Percentiles rank a stretch among this genome's conserved stretches.
These are phyloP conservation scores for Pachymerium ferrugineum DNA, from an alignment of 2,888 invertebrate genomes.

Conservation along the genomic window DNA sequence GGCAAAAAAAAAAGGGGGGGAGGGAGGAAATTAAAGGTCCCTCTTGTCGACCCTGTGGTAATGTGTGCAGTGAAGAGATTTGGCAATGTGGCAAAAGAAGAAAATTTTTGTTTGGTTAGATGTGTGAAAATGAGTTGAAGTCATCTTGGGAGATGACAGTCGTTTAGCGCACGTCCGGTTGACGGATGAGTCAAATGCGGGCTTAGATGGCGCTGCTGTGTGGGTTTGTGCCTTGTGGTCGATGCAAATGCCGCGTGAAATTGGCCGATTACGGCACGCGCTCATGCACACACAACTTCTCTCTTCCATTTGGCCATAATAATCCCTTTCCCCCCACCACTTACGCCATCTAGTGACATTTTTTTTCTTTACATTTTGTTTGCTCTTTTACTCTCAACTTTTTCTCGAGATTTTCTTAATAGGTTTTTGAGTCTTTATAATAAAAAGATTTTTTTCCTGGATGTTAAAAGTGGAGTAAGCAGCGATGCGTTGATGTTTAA, in stretches of 20 bases:
- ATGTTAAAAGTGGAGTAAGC: not conserved
- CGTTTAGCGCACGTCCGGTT: conserved; percentile 21
- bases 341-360: not conserved
- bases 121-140: conserved; percentile 7
- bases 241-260: conserved; percentile 21
- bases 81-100: too few relatives aligned
- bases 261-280: conserved; percentile 18
- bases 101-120: conserved; percentile 4
- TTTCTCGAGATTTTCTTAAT: not conserved
- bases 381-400: not conserved
- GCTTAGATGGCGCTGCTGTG: not conserved
- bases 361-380: not conserved
- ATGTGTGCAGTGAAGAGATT: not conserved
- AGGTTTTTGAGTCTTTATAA: not conserved
- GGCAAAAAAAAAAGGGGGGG: too few relatives aligned
- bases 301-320: conserved; percentile 21
- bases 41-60: too few relatives aligned
- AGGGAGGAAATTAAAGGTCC: too few relatives aligned
- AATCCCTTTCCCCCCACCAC: not conserved
- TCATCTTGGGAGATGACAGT: conserved; percentile 21
- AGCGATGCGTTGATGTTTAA: conserved; percentile 4
- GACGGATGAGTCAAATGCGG: conserved; percentile 3
- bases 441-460: not conserved
- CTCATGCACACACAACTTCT: conserved; percentile 21
- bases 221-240: conserved; percentile 7